Percentiles rank a stretch among this genome's conserved stretches.
phyloP scores from a whole-genome alignment of 1,140 invertebrate genomes.

The Grapholita molesta region DNA sequence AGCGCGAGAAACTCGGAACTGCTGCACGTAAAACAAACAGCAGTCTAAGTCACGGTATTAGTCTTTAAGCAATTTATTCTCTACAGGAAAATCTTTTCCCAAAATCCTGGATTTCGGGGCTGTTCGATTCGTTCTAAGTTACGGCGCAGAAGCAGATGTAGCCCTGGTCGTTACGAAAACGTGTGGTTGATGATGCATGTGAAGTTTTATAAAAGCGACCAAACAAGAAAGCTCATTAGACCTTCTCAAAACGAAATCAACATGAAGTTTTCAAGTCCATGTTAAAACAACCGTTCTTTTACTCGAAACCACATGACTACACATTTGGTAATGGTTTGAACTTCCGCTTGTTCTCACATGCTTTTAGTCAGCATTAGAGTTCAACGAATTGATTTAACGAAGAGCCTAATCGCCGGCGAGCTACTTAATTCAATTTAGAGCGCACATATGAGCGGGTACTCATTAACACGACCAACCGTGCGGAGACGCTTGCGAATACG shows the following conservation, averaged over 20 bases:
- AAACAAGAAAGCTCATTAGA: slow-evolving; percentile 13
- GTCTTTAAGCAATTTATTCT: not conserved
- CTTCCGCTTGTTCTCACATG: slow-evolving; percentile 51
- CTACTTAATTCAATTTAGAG: slow-evolving; percentile 2
- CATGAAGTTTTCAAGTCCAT: not conserved
- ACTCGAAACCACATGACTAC: slow-evolving; percentile 32
- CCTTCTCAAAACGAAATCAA: slow-evolving; percentile 14
- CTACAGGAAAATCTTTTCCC: not conserved
- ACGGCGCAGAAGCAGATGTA: not conserved
- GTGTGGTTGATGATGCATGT: not conserved
- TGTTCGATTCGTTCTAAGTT: not conserved
- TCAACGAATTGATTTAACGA: slow-evolving; percentile 60
- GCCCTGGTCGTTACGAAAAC: not conserved
- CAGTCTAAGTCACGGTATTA: slow-evolving; percentile 4
- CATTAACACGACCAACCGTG: not conserved
- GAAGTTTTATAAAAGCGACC: slow-evolving; percentile 2
- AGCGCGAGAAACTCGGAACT: not conserved
- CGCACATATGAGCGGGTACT: not conserved
- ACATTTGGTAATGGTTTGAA: slow-evolving; percentile 67
- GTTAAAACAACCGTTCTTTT: slow-evolving; percentile 33
- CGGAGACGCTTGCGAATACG: not conserved
- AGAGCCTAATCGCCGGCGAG: slow-evolving; percentile 29
- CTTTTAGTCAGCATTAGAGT: slow-evolving; percentile 38
- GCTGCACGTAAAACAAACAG: slow-evolving; percentile 4
- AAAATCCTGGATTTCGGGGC: not conserved